Conservation (phyloP, 2,797 vertebrate genomes). For the Chanos chanos region DNA sequence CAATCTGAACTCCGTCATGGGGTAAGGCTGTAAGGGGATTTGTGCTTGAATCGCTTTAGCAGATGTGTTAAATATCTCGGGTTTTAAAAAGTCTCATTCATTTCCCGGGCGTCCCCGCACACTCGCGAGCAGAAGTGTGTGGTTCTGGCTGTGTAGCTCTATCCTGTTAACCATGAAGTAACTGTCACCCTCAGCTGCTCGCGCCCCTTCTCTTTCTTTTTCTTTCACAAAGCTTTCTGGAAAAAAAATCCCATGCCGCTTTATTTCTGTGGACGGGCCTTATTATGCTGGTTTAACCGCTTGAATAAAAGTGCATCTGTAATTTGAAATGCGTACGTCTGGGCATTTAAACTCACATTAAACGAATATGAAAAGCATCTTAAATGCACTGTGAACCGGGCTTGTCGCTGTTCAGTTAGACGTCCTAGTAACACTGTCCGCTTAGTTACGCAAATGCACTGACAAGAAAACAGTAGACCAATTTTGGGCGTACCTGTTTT, state of each 20-base stretch:
- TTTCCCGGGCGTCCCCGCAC: constrained; percentile 63
- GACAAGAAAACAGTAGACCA: too few species aligned
- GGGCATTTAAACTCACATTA: constrained; percentile 79
- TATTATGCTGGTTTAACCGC: constrained; percentile 92
- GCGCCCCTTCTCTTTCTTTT: constrained; percentile 71
- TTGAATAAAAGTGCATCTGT: constrained; percentile 91
- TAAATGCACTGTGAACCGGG: too few species aligned
- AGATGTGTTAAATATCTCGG: constrained; percentile 94
- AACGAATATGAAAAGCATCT: constrained; percentile 85
- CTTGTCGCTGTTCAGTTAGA: too few species aligned
- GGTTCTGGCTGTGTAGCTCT: constrained; percentile 72
- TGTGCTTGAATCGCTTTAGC: constrained; percentile 81
- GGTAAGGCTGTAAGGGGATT: constrained; percentile 76
- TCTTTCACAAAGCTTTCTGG: constrained; percentile 79
- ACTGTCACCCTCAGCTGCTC: constrained; percentile 98
- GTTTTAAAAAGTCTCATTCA: constrained; percentile 78
- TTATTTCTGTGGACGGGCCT: constrained; percentile 87
- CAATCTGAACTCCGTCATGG: constrained; percentile 75
- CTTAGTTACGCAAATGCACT: too few species aligned
- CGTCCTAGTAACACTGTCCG: too few species aligned
- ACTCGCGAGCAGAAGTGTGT: constrained; percentile 84
- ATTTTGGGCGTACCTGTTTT: too few species aligned
- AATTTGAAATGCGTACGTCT: constrained; percentile 93
- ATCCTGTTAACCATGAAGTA: constrained; percentile 99
- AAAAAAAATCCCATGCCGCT: constrained; percentile 87